These are phyloP conservation scores for Poeciliopsis turrubarensis DNA, from an alignment of 2,113 vertebrate species.

Conservation along the genomic window DNA sequence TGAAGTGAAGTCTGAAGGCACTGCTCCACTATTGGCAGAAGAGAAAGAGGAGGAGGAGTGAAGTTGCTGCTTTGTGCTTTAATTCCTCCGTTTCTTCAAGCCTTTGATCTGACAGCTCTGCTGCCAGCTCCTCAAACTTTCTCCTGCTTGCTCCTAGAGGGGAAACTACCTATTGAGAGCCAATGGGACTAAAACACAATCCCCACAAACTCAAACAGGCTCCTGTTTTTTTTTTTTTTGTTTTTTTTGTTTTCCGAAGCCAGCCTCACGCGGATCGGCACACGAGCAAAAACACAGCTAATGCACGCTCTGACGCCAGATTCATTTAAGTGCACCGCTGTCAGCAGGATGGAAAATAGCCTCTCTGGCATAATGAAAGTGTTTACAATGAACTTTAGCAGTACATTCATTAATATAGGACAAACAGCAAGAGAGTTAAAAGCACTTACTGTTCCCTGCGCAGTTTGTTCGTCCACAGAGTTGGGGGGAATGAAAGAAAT, in stretches of 20 bases:
- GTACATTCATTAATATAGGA: slow-evolving; percentile 48
- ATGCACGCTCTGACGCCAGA: slow-evolving; percentile 1
- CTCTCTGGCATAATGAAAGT: slow-evolving; percentile 37
- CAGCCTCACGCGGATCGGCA: slow-evolving; percentile 7
- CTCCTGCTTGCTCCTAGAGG: slow-evolving; percentile 34
- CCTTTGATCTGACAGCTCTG: slow-evolving; percentile 65
- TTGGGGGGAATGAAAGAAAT: slow-evolving; percentile 33
- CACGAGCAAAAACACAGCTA: slow-evolving; percentile 6
- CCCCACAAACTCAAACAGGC: background rate
- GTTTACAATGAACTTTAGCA: slow-evolving; percentile 51
- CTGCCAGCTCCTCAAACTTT: slow-evolving; percentile 52
- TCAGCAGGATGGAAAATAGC: slow-evolving; percentile 27
- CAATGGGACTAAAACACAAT: slow-evolving; percentile 34
- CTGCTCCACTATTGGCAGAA: slow-evolving; percentile 62
- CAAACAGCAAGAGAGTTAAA: slow-evolving; percentile 55
- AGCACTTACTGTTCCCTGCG: slow-evolving; percentile 76
- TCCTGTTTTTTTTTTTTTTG: background rate
- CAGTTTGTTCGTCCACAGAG: slow-evolving; percentile 68
- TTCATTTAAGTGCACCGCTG: slow-evolving; percentile 25
- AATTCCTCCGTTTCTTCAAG: slow-evolving; percentile 60
- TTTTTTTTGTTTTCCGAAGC: background rate
- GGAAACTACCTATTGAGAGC: slow-evolving; percentile 42
- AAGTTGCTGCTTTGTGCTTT: slow-evolving; percentile 51
- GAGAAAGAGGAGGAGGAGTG: slow-evolving; percentile 37
- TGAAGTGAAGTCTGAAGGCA: slow-evolving; percentile 61